phyloP scores from a whole-genome alignment of 1,140 invertebrate genomes.

The Drosophila nasuta region DNA sequence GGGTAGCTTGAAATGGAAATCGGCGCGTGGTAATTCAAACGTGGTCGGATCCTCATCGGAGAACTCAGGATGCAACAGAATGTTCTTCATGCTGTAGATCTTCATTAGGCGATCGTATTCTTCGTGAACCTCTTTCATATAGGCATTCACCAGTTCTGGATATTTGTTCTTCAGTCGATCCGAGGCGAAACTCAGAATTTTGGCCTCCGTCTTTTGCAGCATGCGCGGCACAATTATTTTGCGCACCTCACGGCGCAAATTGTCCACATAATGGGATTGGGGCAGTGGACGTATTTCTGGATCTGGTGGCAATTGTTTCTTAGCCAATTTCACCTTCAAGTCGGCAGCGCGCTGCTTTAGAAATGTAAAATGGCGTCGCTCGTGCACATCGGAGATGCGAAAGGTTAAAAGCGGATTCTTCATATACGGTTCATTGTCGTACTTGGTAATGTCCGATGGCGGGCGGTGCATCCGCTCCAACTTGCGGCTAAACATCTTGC shows the following conservation, averaged over 20 bases:
- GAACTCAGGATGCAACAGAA: slow-evolving; percentile 71
- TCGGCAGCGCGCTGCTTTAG: slow-evolving; percentile 76
- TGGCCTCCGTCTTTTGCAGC: slow-evolving; percentile 73
- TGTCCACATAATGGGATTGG: slow-evolving; percentile 74
- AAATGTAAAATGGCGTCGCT: slow-evolving; percentile 71
- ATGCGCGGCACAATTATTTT: slow-evolving; percentile 80
- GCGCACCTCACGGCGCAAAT: slow-evolving; percentile 72
- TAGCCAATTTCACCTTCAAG: slow-evolving; percentile 71
- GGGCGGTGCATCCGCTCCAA: slow-evolving; percentile 78
- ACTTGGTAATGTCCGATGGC: slow-evolving; percentile 72
- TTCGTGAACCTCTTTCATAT: slow-evolving; percentile 78
- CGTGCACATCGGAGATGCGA: slow-evolving; percentile 72
- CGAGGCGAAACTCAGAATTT: slow-evolving; percentile 76
- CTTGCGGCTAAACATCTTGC: slow-evolving; percentile 64
- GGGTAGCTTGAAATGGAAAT: slow-evolving; percentile 60
- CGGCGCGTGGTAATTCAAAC: slow-evolving; percentile 59
- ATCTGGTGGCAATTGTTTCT: slow-evolving; percentile 52
- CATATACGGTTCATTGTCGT: slow-evolving; percentile 83
- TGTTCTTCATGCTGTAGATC: slow-evolving; percentile 81
- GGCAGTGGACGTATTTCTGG: slow-evolving; percentile 66
- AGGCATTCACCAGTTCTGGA: slow-evolving; percentile 71
- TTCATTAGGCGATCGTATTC: slow-evolving; percentile 81
- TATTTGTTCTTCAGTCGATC: slow-evolving; percentile 69
- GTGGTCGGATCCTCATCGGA: slow-evolving; percentile 65
- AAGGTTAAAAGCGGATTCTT: slow-evolving; percentile 80